Evolutionary conservation across 2,113 vertebrate species (phyloP), one percentile per base, ranked within the genome.

Genomic region (Hypomesus transpacificus): DNA sequence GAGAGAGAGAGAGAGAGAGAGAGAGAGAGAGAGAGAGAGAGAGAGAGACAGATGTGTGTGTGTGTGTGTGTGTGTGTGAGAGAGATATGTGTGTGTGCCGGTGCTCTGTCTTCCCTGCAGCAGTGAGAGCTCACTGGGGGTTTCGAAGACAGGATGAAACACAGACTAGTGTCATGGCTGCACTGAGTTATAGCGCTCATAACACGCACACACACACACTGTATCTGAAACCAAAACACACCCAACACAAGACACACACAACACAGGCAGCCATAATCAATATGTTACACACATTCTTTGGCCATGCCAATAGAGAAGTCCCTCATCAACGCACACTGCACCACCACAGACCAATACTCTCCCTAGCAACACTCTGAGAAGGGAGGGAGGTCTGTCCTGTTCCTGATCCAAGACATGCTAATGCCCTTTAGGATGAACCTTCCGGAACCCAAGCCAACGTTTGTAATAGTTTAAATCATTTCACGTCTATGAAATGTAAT

Each of bases 151-250:
- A 81, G 86, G 84, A 91, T 89, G 90, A 91, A 88, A 88, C 88
- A 89, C 84, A 83, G 85, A 86, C 79, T 83, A 78, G 83, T 85
- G 88, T 89, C 89, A 89, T 71, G 71, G 85, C 79, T 80, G 78
- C 20, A 70, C 81, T 91, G 91, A 92, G 88, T 91, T 91, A 92
- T 91, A 84, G 87, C 88, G 79, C 90, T 92, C 91, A 92, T 92
- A 90, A 91, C 81, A 82, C 82, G 85, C 73, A 85, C 76, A 81
- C 79, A 85, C 80, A 78, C 8, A 73, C 16, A 83, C 62, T 59
- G 24, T 8, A 64, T 79, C 5, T 78, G 70, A 70, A 28, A 2
- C 56, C 56, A 3, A 26, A n/a, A 51, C 14, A 79, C 54, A 72
- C 26, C 28, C 61, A 31, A 73, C 77, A 68, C 7, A 11, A 11